Conservation (phyloP, 2,113 vertebrate species). For the Coracopsis vasa region DNA sequence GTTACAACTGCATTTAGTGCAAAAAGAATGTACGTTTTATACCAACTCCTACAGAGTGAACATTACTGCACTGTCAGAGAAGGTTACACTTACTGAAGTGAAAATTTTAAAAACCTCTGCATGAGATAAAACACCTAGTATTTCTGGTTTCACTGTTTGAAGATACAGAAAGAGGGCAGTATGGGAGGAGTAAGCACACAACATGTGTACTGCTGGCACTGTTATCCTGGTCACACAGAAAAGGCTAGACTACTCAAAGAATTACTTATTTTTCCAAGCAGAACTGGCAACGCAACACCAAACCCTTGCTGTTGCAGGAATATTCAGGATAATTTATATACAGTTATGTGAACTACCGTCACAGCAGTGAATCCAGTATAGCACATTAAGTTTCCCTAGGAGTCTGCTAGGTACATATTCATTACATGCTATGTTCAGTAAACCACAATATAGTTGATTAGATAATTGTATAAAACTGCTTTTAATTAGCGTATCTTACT, state of each 20-base stretch:
- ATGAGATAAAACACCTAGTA: not conserved
- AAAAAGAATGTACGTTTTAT: not conserved
- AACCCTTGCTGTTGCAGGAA: not conserved
- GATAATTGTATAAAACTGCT: not conserved
- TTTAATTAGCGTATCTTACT: not conserved
- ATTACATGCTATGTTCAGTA: not conserved
- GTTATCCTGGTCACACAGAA: not conserved
- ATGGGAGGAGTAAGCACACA: not conserved
- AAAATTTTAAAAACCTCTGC: not conserved
- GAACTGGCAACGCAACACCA: not conserved
- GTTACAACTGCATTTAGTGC: not conserved
- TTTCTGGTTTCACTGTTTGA: not conserved
- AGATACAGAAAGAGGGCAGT: not conserved
- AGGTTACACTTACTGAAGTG: not conserved
- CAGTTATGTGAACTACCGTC: not conserved
- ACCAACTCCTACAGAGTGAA: not conserved
- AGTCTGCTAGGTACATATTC: not conserved
- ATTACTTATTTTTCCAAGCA: not conserved
- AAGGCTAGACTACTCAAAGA: not conserved
- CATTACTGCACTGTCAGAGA: not conserved
- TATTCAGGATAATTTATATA: not conserved
- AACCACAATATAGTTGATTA: not conserved
- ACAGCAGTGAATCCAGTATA: not conserved
- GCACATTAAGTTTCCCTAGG: not conserved
- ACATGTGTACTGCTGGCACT: not conserved